phyloP scores from a whole-genome alignment of 2,113 vertebrate genomes.

The Burhinus bistriatus region DNA sequence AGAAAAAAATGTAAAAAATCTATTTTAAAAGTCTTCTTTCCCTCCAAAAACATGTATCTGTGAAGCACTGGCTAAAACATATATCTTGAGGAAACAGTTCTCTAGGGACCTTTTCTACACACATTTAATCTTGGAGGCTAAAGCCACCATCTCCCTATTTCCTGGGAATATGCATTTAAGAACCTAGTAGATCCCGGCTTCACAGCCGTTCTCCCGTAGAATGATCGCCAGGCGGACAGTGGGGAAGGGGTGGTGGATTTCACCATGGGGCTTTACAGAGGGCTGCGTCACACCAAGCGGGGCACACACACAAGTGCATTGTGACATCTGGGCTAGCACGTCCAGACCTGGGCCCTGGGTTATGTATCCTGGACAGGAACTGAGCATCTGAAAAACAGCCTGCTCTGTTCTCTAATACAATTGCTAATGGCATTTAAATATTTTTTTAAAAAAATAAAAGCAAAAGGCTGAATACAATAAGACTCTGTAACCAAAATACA shows the following conservation, averaged over 20 bases:
- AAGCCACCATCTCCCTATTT: not conserved
- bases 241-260: not conserved
- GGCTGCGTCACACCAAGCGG: not conserved
- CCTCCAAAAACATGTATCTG: not conserved
- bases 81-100: not conserved
- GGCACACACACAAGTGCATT: not conserved
- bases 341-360: not conserved
- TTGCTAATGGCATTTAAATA: not conserved
- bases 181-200: not conserved
- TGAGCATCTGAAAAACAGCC: not conserved
- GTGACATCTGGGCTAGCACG: not conserved
- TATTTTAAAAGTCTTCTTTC: not conserved
- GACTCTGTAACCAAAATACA: not conserved
- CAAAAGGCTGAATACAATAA: not conserved
- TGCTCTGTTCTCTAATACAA: not conserved
- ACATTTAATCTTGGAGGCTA: not conserved
- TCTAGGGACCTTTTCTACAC: not conserved
- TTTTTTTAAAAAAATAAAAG: not conserved
- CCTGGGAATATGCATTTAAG: not conserved
- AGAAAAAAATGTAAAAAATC: not conserved
- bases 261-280: not conserved
- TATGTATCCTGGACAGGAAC: not conserved
- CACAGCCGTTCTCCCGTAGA: not conserved
- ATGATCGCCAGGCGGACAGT: rapidly evolving
- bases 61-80: not conserved